Percentiles rank a stretch among this genome's conserved stretches.
Conservation (phyloP, 1,140 invertebrate species). For the Drosophila burlai region DNA sequence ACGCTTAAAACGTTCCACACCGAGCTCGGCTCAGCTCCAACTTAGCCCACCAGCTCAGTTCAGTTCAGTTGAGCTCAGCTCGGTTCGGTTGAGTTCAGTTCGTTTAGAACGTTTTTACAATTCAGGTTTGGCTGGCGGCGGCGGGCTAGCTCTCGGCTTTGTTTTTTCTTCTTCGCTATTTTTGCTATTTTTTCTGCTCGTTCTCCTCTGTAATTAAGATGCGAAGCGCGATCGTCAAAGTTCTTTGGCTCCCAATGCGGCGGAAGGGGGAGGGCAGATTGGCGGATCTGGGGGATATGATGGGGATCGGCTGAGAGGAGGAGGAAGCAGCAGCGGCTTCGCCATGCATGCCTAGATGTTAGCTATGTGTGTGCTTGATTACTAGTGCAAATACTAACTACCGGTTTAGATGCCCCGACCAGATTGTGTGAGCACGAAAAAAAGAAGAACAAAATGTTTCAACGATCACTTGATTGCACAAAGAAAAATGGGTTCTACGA, state of each 20-base stretch:
- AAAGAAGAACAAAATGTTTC: slow-evolving; percentile 4
- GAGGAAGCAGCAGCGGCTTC: slow-evolving; percentile 33
- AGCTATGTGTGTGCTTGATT: slow-evolving; percentile 77
- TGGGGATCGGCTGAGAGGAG: background rate
- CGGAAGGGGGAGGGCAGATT: background rate
- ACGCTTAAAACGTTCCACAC: slow-evolving; percentile 68
- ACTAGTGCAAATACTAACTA: slow-evolving; percentile 83
- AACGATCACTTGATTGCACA: slow-evolving; percentile 25
- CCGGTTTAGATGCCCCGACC: slow-evolving; percentile 74
- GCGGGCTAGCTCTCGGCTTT: slow-evolving; percentile 24
- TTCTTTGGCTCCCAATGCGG: slow-evolving; percentile 57
- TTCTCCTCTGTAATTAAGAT: slow-evolving; percentile 80
- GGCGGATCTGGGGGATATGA: slow-evolving; percentile 1
- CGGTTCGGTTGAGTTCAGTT: slow-evolving; percentile 50
- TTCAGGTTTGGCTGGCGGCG: slow-evolving; percentile 68
- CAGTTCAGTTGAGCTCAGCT: slow-evolving; percentile 19
- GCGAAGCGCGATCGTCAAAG: slow-evolving; percentile 81
- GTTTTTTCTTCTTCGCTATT: slow-evolving; percentile 40
- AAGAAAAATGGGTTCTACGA: slow-evolving; percentile 14
- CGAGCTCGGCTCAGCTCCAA: slow-evolving; percentile 14
- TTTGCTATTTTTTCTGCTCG: slow-evolving; percentile 41
- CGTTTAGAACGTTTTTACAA: slow-evolving; percentile 82
- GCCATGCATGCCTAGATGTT: slow-evolving; percentile 78
- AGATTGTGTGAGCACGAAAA: slow-evolving; percentile 49
- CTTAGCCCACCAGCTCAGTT: slow-evolving; percentile 6